Evolutionary conservation across 2,888 invertebrate genomes (phyloP), one percentile per base, ranked within the genome.

Genomic region (Aleiodes testaceus): DNA sequence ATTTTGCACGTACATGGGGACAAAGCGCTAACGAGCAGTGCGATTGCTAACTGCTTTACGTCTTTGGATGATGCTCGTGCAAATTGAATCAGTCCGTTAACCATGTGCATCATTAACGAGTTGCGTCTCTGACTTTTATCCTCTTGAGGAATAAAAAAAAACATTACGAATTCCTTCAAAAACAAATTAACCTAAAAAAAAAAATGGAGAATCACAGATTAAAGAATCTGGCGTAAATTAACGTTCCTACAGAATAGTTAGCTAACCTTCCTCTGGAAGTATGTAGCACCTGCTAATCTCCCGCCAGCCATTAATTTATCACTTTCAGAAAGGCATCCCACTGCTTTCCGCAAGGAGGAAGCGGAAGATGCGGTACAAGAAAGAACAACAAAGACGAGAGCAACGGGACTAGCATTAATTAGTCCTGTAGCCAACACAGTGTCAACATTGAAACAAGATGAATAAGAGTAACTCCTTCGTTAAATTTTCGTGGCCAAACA

Each of bases 11-110:
- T 70, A 72, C 55, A 69, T 66, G 26, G 68, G 68, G 71, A 71
- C 69, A 66, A 55, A 68, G 70, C 66, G 72, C 75, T 77, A 78
- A 78, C 75, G 76, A 78, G 73, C 70, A 26, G 63, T 68, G 55
- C 72, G 64, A 75, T 73, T 72, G 74, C 71, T 72, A 73, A 74
- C 73, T 74, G 70, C 69, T 50, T 71, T 64, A 72, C 75, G 67
- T 66, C 67, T 73, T 71, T 59, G 55, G 61, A 53, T 63, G 69
- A 53, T 47, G 36, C 42, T n/a, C 42, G 59, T 66, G 59, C 70
- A 72, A 72, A 74, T 72, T 74, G 61, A 72, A 73, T 75, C 70
- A 72, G 53, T 4, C 30, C 26, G 65, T 47, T 65, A 65, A 59
- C 59, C 59, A 59, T 18, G 59, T 36, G 59, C 18, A 18, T 16